Evolutionary conservation across 2,888 invertebrate species (phyloP), one percentile per base, ranked within the genome.

Genomic region (Bimastos eiseni): DNA sequence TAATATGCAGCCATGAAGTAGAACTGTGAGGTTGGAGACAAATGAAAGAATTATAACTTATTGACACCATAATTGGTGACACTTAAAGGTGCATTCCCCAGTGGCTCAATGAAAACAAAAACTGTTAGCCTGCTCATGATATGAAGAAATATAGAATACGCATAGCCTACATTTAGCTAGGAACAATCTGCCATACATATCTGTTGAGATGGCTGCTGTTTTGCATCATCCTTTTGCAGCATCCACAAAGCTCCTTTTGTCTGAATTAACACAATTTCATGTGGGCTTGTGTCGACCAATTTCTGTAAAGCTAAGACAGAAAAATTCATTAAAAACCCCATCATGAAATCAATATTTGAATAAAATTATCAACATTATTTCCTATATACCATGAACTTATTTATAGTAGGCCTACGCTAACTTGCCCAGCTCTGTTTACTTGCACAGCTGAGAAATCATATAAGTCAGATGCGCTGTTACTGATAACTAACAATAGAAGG

Each of bases 161-260:
- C n/a, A n/a, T n/a, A n/a, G n/a, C n/a, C n/a, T n/a, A n/a, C n/a
- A n/a, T n/a, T n/a, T n/a, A n/a, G 13, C 30, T 70, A 6, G n/a
- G 70, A 70, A 70, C 70, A 70, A 70, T 36, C 86, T 86, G 36
- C 13, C 37, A 24, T 33, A 19, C 11, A 15, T 34, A 24, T 34
- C 1, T 36, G 4, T 37, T 86, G 34, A 86, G 34, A 11, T 36
- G 1, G 30, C 24, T 86, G 86, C 86, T 86, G 19, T 8, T 86
- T 86, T 36, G 21, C 34, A 6, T 86, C 15, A 1, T 34, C 34
- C 15, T 86, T 24, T 36, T 90, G 55, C 55, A 91, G 37, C 36
- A 91, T 90, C 92, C 92, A 92, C 89, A 92, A 38, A 84, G 91
- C 92, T 24, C 92, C 92, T 44, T 49, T 41, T 33, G 91, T 91